These are phyloP conservation scores for Columba janthina DNA, from an alignment of 2,113 vertebrate species.

Conservation along the genomic window DNA sequence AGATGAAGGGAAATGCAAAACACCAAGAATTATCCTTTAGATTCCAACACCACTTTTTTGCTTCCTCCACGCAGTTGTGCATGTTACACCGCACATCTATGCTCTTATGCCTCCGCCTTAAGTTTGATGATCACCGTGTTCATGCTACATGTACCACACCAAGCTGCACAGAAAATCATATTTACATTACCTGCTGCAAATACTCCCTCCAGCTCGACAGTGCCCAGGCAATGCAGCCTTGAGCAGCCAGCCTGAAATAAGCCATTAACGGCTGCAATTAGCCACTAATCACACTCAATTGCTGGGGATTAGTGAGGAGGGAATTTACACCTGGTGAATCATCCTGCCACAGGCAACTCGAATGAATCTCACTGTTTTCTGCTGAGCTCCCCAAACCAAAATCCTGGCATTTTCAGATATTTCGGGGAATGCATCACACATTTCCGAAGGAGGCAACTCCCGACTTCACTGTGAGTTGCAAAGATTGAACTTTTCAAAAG, in stretches of 20 bases:
- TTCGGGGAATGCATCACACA: accelerated
- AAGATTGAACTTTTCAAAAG: too few species aligned
- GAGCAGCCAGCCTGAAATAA: neutral
- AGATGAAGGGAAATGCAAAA: accelerated
- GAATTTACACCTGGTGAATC: neutral
- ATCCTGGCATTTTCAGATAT: accelerated
- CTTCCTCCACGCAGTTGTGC: accelerated
- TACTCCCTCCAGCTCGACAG: accelerated
- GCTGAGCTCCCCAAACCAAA: too few species aligned
- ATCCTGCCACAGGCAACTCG: too few species aligned
- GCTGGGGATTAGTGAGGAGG: too few species aligned
- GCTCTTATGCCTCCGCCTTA: neutral
- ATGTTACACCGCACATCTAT: accelerated
- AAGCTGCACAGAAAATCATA: accelerated
- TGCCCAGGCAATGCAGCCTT: accelerated
- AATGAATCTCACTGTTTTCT: accelerated
- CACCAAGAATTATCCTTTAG: accelerated
- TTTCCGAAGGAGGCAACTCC: neutral
- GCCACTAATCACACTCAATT: neutral
- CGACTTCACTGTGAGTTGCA: accelerated
- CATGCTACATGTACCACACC: accelerated
- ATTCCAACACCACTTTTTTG: neutral
- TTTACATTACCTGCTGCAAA: neutral
- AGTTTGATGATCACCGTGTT: accelerated
- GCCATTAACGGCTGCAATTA: neutral